Evolutionary conservation across 2,797 vertebrate genomes (phyloP).

Genomic region (Bradypodion pumilum): DNA sequence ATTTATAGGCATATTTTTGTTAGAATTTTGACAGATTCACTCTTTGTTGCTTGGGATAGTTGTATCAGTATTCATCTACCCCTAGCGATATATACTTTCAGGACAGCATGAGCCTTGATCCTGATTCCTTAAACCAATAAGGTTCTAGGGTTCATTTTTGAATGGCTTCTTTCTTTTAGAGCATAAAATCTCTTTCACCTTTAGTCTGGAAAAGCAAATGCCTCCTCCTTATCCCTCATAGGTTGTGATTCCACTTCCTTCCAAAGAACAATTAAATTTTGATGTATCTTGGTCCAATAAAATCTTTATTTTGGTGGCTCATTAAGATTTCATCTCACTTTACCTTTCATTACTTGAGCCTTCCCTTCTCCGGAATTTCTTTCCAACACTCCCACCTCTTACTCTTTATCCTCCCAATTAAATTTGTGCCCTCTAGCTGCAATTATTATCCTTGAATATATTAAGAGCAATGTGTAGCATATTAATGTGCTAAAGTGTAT

Average conservation of each 20-base stretch:
- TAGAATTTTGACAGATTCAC: no score
- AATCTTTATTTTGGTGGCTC: background rate
- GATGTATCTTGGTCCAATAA: background rate
- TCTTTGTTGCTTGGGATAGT: no score
- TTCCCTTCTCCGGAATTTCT: background rate
- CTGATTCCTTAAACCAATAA: background rate
- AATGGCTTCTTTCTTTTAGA: background rate
- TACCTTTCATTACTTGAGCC: no score
- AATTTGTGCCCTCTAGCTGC: constrained; percentile 50
- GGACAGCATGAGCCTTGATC: no score
- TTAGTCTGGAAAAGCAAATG: background rate
- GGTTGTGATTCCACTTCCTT: background rate
- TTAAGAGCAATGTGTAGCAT: constrained; percentile 45
- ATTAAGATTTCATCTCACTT: background rate
- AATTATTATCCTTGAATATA: background rate
- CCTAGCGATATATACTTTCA: no score
- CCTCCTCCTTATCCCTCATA: background rate
- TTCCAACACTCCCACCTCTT: background rate
- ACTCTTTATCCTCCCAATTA: constrained; percentile 4
- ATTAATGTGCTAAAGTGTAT: background rate
- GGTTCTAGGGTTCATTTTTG: background rate
- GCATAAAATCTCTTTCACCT: no score
- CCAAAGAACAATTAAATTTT: background rate
- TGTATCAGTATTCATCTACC: no score
- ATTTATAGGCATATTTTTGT: no score